Conservation (phyloP, 2,797 vertebrate species). For the Pangasius larnaudii region DNA sequence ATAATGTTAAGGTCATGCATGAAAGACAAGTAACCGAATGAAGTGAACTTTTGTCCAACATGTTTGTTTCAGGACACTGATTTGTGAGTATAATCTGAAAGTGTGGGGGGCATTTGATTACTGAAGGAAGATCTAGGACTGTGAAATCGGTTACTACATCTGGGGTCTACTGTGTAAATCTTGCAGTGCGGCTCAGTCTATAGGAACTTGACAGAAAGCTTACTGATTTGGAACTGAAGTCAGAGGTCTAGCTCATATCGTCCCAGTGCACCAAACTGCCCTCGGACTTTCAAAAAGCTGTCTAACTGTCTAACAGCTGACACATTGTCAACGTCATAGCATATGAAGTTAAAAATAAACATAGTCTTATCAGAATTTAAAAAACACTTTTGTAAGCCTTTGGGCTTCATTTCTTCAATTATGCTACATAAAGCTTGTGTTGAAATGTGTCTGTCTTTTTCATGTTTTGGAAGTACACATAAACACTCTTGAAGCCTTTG, state of each 20-base stretch:
- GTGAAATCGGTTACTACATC: neutral
- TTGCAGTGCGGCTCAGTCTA: too few species aligned
- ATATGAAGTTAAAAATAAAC: neutral
- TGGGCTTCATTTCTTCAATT: neutral
- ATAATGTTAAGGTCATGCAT: neutral
- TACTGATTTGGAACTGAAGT: neutral
- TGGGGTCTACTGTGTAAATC: too few species aligned
- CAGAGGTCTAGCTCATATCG: neutral
- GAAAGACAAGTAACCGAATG: neutral
- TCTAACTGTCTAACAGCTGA: neutral
- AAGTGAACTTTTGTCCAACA: neutral
- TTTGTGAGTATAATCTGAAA: neutral
- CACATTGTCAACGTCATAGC: neutral
- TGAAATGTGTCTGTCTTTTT: neutral
- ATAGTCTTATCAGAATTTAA: neutral
- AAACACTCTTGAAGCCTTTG: neutral
- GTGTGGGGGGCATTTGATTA: neutral
- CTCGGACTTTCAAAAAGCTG: neutral
- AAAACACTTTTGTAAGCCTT: too few species aligned
- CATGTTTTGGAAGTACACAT: conserved; percentile 15
- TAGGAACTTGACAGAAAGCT: neutral
- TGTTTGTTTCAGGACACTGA: neutral
- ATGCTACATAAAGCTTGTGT: neutral
- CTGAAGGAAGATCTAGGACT: neutral
- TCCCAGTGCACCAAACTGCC: neutral